Conservation (phyloP, 2,113 vertebrate genomes). For the Lagopus muta region DNA sequence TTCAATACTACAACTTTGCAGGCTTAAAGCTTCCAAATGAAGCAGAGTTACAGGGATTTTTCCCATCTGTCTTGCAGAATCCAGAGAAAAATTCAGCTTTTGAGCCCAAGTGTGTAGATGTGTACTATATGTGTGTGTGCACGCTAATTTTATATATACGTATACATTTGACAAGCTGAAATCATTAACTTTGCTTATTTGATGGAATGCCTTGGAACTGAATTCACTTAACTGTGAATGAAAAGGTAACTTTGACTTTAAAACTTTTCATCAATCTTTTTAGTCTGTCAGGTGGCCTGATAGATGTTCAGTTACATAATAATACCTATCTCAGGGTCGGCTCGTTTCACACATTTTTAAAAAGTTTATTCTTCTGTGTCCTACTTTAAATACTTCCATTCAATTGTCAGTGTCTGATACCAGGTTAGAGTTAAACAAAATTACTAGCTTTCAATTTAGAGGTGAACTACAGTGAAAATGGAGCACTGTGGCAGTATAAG, state of each 20-base stretch:
- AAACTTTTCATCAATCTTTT: neutral
- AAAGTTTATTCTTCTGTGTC: neutral
- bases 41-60: neutral
- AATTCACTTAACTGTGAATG: neutral
- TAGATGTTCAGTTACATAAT: neutral
- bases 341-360: neutral
- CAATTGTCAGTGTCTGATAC: neutral
- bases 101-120: neutral
- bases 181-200: neutral
- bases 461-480: neutral
- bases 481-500: neutral
- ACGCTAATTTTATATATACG: neutral
- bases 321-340: neutral
- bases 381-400: conserved; percentile 29
- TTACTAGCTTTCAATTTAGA: conserved; percentile 5
- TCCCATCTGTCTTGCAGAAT: rapidly evolving
- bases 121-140: neutral
- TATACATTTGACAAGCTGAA: neutral
- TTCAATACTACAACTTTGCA: neutral
- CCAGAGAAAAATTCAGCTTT: neutral
- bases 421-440: neutral
- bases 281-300: neutral
- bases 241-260: neutral
- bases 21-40: neutral
- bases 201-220: neutral